phyloP scores from a whole-genome alignment of 1,140 invertebrate genomes.

The Drosophila murphyi region DNA sequence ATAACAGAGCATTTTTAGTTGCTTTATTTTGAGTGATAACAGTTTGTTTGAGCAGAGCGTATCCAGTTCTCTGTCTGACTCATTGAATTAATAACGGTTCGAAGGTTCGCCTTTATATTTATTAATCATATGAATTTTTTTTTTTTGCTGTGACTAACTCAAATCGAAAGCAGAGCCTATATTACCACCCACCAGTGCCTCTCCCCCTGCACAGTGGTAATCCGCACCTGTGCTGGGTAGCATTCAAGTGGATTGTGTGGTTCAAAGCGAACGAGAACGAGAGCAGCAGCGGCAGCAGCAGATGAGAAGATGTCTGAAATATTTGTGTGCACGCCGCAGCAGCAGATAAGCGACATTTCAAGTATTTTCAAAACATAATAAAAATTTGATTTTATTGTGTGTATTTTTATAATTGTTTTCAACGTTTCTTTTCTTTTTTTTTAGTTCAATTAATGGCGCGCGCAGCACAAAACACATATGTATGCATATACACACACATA shows the following conservation, averaged over 20 bases:
- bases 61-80: constrained; percentile 45
- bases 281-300: constrained; percentile 7
- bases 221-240: constrained; percentile 42
- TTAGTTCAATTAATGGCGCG: constrained; percentile 77
- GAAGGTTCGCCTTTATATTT: constrained; percentile 39
- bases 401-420: constrained; percentile 78
- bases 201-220: not conserved
- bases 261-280: constrained; percentile 16
- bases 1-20: constrained; percentile 36
- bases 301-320: constrained; percentile 39
- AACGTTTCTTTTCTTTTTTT: constrained; percentile 44
- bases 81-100: constrained; percentile 47
- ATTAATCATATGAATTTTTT: constrained; percentile 61
- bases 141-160: constrained; percentile 42
- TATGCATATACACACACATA: constrained; percentile 17
- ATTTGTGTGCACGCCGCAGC: constrained; percentile 18
- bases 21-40: constrained; percentile 35
- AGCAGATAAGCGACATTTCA: constrained; percentile 49
- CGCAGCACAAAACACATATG: constrained; percentile 53
- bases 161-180: not conserved
- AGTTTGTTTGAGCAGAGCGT: constrained; percentile 44
- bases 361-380: constrained; percentile 82
- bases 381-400: constrained; percentile 75
- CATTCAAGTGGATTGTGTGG: constrained; percentile 62
- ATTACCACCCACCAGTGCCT: not conserved